Conservation (phyloP, 2,113 vertebrate genomes). For the Serinus canaria region DNA sequence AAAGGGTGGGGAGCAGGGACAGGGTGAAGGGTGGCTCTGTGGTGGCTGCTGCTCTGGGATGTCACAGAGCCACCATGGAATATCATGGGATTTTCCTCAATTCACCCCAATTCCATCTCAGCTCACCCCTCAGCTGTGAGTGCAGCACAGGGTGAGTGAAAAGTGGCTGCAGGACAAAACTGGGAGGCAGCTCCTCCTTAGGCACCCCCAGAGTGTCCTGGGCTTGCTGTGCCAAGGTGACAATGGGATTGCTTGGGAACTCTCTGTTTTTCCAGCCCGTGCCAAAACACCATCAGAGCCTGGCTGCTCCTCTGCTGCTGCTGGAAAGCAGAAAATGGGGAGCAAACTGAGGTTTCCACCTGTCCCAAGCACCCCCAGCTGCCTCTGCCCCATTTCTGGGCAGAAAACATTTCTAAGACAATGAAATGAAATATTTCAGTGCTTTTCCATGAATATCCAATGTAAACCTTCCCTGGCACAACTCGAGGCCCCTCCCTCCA, state of each 20-base stretch:
- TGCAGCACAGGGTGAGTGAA: background rate
- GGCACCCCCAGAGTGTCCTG: background rate
- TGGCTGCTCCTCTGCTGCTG: background rate
- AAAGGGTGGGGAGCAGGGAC: background rate
- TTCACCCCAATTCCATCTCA: background rate
- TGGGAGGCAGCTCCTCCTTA: background rate
- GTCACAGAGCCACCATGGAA: rapidly evolving
- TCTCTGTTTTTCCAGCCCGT: background rate
- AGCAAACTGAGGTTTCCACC: background rate
- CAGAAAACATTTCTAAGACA: background rate
- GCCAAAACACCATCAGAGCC: background rate
- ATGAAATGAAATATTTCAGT: background rate
- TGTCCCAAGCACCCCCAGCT: background rate
- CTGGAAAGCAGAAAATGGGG: background rate
- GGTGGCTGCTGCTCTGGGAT: background rate
- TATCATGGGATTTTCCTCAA: background rate
- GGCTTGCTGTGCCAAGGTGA: background rate
- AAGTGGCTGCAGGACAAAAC: background rate
- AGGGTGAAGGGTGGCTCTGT: background rate
- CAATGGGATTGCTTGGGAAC: background rate
- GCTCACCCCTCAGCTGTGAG: background rate
- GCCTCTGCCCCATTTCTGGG: background rate
- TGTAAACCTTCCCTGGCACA: background rate
- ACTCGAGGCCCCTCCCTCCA: background rate
- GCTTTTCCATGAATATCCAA: background rate